Evolutionary conservation across 2,113 vertebrate genomes (phyloP), one percentile per base, ranked within the genome.

Genomic region (Nestor notabilis): DNA sequence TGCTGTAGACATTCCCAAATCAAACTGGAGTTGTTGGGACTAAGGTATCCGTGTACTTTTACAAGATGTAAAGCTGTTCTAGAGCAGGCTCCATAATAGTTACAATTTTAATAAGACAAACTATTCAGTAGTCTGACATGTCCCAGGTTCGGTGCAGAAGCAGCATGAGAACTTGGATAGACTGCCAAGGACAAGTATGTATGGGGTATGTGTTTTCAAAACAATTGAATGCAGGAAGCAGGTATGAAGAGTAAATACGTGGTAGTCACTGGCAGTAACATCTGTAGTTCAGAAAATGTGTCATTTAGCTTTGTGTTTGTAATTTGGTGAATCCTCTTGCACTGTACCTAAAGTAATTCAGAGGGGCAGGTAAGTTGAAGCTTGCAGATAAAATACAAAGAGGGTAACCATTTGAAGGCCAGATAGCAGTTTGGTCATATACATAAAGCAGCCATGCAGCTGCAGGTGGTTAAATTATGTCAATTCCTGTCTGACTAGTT

Each of bases 221-320:
- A 53, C 8, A 49, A 2, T 2, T 69, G 7, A 86, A 61, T 27
- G 4, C 44, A 63, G 63, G 41, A 41, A 80, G 52, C 43, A 93
- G 79, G 24, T 23, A 66, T 5, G 18, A 66, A 58, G 60, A 49
- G 13, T 47, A 85, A 72, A 0, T 35, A 49, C 41, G 12, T 39
- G 31, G n/a, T 47, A 41, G 27, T 50, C 49, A 33, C 47, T 33
- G 49, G 12, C 66, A 90, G n/a, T 37, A 69, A 25, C 14, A 25
- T 60, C 33, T 13, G 0, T 55, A 47, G n/a, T 68, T 91, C 5
- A 72, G 21, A 87, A 78, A 16, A 11, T 0, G 0, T n/a, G 9
- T 60, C 24, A 9, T 33, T 64, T 53, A 46, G 21, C 27, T 65
- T 80, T 56, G n/a, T 3, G 41, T 58, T 47, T 74, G 21, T 69